Evolutionary conservation across 2,888 invertebrate species (phyloP), one percentile per base, ranked within the genome.

Genomic region (Leucophenga montana): DNA sequence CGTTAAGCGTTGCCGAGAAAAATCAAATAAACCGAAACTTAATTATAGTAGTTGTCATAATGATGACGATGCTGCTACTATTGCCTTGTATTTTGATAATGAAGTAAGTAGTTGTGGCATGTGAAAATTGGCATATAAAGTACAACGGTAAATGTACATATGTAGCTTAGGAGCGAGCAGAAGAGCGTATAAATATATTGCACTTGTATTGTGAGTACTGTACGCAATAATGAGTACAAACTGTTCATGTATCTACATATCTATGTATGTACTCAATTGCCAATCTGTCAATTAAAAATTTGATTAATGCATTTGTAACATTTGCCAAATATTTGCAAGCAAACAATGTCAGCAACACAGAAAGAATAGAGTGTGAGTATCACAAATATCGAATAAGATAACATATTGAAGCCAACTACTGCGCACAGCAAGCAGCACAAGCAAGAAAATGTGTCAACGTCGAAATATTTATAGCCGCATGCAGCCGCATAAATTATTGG

Each of bases 241-340:
- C 27, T 27, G 4, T 27, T 2, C 4, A 27, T 27, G 27, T 27
- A 27, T 27, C 4, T 27, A 27, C 27, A 27, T 27, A 27, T 27
- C 2, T 27, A 27, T 4, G n/a, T n/a, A n/a, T n/a, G n/a, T n/a
- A n/a, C n/a, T n/a, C n/a, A n/a, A n/a, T 39, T 14, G 50, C 18
- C 50, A 11, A n/a, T 50, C 16, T 18, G 56, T 14, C 59, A 59
- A 59, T 59, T 59, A 59, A 59, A 59, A 59, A 59, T 33, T 14
- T 59, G 59, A 59, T 59, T 59, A 33, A 59, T 39, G 39, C 39
- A 39, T 8, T 39, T 39, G 11, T 11, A 5, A 39, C 3, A 39
- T 39, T 8, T 22, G 56, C 22, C 27, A 56, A 56, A 56, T 56
- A 56, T 22, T 56, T 56, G 50, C n/a, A 50, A 16, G 14, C 56